phyloP scores from a whole-genome alignment of 2,888 invertebrate genomes.

The Coenonympha glycerion region DNA sequence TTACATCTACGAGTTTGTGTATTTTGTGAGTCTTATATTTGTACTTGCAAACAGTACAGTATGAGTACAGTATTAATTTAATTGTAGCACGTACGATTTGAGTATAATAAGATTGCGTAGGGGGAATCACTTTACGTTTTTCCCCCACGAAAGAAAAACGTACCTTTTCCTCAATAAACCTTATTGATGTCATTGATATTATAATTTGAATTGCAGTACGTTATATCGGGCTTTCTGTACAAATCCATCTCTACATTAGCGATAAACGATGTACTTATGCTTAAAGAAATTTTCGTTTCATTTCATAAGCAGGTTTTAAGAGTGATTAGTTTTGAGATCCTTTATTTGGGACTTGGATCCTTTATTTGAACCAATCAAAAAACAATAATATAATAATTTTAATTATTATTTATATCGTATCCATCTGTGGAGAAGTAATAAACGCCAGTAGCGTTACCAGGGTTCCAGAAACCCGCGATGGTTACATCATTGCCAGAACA shows the following conservation, averaged over 20 bases:
- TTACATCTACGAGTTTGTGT: no score
- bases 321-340: no score
- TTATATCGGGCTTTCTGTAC: no score
- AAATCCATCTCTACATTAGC: no score
- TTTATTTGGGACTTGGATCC: no score
- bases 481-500: conserved; percentile 47
- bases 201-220: background rate
- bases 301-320: no score
- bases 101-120: accelerated
- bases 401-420: conserved; percentile 32
- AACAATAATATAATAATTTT: background rate
- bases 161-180: background rate
- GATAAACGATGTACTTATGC: no score
- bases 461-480: conserved; percentile 58
- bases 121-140: conserved; percentile 2
- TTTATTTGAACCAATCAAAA: background rate
- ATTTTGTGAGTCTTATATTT: no score
- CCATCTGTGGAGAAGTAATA: conserved; percentile 59
- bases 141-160: background rate
- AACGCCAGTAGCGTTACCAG: conserved; percentile 56
- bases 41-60: no score
- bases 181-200: background rate
- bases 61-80: no score
- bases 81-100: background rate
- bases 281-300: no score